A percentile compares a stretch with the other conserved stretches of the same genome.
These are phyloP conservation scores for Morone chrysops DNA, from an alignment of 2,113 vertebrate species.

Conservation along the genomic window DNA sequence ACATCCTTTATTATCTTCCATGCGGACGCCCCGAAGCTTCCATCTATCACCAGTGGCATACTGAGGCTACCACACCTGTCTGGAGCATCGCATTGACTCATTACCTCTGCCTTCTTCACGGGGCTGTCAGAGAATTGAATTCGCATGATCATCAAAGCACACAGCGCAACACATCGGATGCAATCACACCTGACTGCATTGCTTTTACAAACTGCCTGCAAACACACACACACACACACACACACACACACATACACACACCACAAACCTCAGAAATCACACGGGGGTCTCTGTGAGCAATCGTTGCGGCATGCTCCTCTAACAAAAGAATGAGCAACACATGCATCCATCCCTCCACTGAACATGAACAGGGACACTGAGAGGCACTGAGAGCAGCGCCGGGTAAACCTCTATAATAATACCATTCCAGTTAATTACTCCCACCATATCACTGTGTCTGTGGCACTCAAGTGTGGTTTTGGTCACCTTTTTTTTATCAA, in stretches of 20 bases:
- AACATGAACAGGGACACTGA: slow-evolving; percentile 28
- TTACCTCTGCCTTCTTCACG: background rate
- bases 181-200: background rate
- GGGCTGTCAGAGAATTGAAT: background rate
- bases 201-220: slow-evolving; percentile 3
- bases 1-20: background rate
- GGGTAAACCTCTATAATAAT: no score
- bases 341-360: background rate
- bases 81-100: slow-evolving; percentile 38
- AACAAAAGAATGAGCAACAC: slow-evolving; percentile 52
- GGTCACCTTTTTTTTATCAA: no score
- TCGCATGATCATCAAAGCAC: background rate
- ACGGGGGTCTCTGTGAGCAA: background rate
- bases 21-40: slow-evolving; percentile 33
- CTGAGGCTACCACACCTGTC: slow-evolving; percentile 70
- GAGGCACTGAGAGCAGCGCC: no score
- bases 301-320: slow-evolving; percentile 1
- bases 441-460: background rate
- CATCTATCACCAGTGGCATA: slow-evolving; percentile 10
- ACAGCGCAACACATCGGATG: background rate
- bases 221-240: background rate
- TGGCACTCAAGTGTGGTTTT: slow-evolving; percentile 3
- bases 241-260: background rate
- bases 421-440: no score
- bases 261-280: background rate